Evolutionary conservation across 2,113 vertebrate species (phyloP).

Genomic region (Centrocercus urophasianus): DNA sequence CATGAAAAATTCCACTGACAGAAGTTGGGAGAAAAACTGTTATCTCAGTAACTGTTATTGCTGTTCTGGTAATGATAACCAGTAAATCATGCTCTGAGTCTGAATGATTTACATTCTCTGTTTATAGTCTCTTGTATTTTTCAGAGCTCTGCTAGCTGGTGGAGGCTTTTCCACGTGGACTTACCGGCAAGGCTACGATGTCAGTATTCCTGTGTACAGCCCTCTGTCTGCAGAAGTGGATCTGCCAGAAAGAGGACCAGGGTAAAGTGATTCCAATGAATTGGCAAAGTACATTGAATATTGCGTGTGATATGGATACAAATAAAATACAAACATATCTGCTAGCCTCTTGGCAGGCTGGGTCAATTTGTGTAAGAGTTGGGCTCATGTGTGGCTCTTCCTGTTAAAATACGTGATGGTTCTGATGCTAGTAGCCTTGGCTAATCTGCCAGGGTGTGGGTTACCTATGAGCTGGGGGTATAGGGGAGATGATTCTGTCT

Average conservation of each 20-base stretch:
- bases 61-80: neutral
- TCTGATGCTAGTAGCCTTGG: neutral
- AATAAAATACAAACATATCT: neutral
- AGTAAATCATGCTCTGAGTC: accelerated
- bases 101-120: neutral
- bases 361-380: neutral
- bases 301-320: neutral
- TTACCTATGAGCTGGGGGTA: neutral
- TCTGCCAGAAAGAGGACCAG: slow-evolving; percentile 87
- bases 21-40: neutral
- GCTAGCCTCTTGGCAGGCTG: neutral
- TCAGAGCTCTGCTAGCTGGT: slow-evolving; percentile 92
- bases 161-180: slow-evolving; percentile 98
- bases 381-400: neutral
- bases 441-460: neutral
- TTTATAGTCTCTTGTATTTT: slow-evolving; percentile 28
- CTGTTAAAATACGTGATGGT: neutral
- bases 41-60: neutral
- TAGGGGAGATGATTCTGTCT: neutral
- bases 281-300: neutral
- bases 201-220: slow-evolving; percentile 98
- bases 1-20: neutral
- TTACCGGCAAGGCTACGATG: slow-evolving; percentile 96
- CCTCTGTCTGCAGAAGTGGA: slow-evolving; percentile 89
- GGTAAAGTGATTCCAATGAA: slow-evolving; percentile 80